Percentiles rank a stretch among this genome's conserved stretches.
Evolutionary conservation across 23 tunicate genomes (phyloP).

Genomic region (Halocynthia aurantium): DNA sequence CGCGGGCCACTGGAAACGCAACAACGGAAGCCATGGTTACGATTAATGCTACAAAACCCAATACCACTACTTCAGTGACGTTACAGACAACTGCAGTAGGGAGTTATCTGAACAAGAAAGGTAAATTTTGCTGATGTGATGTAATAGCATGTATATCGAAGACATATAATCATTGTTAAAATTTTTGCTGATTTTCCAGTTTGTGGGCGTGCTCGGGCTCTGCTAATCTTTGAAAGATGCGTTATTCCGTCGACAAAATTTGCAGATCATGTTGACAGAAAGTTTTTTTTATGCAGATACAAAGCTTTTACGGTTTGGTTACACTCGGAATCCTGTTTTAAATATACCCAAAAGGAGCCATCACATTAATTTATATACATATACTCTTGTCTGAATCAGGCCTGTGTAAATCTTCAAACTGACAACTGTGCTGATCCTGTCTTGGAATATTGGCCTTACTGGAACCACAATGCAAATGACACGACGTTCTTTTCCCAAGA

Average conservation of each 20-base stretch:
- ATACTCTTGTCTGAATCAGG: constrained; percentile 15
- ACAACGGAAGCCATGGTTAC: too few relatives aligned
- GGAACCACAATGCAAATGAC: constrained; percentile 17
- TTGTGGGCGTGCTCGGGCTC: constrained; percentile 31
- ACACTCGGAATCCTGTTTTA: too few relatives aligned
- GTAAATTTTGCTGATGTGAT: not conserved
- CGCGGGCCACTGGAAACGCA: too few relatives aligned
- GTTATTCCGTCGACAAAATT: constrained; percentile 21
- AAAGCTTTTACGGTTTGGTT: constrained; percentile 50
- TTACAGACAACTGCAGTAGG: not conserved
- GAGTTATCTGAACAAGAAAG: not conserved
- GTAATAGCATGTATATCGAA: not conserved
- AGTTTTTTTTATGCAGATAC: constrained; percentile 48
- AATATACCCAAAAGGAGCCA: too few relatives aligned
- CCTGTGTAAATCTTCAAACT: constrained; percentile 7
- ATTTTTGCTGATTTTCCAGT: constrained; percentile 4
- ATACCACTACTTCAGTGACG: not conserved
- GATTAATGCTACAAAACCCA: not conserved
- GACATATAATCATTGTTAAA: not conserved
- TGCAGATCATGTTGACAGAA: constrained; percentile 26
- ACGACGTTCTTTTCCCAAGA: constrained; percentile 7
- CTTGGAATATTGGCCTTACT: constrained; percentile 15
- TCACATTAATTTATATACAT: not conserved
- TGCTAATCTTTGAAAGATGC: constrained; percentile 42
- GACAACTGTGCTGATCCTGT: constrained; percentile 14